Percentiles rank a stretch among this genome's conserved stretches.
phyloP scores from a whole-genome alignment of 2,113 vertebrate species.

The Dasyprocta punctata region DNA sequence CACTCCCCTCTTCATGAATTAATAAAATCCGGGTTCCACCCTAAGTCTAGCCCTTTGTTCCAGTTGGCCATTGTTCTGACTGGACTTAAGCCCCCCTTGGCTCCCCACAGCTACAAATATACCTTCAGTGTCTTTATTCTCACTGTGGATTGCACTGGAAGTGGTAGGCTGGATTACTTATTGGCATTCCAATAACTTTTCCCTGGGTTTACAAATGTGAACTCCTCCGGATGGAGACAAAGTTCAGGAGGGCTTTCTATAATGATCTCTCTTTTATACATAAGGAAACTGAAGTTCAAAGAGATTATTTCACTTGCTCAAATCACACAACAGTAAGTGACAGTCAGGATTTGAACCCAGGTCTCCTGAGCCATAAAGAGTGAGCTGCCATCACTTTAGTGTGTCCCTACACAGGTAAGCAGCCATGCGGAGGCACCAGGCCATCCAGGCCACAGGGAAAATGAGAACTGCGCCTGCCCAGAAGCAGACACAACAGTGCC shows the following conservation, averaged over 20 bases:
- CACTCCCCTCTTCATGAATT: too few relatives aligned
- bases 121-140: not conserved
- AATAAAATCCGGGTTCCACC: not conserved
- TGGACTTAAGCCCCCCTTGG: not conserved
- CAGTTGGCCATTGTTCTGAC: not conserved
- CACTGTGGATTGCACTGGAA: not conserved
- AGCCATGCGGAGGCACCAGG: fast-evolving
- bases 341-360: not conserved
- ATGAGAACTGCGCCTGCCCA: fast-evolving
- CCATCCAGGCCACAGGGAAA: not conserved
- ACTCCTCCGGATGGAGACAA: not conserved
- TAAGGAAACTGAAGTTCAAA: not conserved
- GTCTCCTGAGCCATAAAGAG: not conserved
- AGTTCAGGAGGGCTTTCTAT: not conserved
- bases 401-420: not conserved
- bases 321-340: not conserved
- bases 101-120: not conserved
- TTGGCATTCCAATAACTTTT: not conserved
- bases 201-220: not conserved
- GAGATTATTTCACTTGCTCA: not conserved
- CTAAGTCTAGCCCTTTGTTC: not conserved
- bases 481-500: fast-evolving
- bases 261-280: not conserved
- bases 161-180: not conserved
- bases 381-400: fast-evolving